Percentiles rank a stretch among this genome's conserved stretches.
These are phyloP conservation scores for Leptobrachium leishanense DNA, from an alignment of 2,113 vertebrate genomes.

Conservation along the genomic window DNA sequence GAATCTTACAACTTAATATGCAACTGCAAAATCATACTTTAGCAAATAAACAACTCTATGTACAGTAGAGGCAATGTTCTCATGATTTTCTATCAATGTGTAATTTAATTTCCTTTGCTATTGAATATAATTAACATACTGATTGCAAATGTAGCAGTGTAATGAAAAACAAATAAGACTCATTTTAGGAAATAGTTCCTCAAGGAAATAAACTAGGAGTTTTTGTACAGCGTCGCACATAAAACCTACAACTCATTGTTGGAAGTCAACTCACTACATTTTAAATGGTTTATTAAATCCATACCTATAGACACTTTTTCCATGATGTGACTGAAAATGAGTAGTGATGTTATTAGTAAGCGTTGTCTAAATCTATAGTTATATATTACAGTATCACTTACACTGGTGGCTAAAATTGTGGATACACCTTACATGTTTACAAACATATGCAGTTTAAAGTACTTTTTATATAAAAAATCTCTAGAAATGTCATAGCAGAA, in stretches of 20 bases:
- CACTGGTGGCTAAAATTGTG: too few species aligned
- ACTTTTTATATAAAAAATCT: too few species aligned
- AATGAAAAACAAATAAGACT: conserved; percentile 50
- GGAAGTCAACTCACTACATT: background rate
- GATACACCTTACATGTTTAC: too few species aligned
- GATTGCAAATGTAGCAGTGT: conserved; percentile 43
- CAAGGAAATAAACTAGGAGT: background rate
- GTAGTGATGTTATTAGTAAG: too few species aligned
- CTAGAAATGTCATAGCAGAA: too few species aligned
- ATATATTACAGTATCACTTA: too few species aligned
- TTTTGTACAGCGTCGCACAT: background rate
- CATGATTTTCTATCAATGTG: conserved; percentile 33
- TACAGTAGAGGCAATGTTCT: conserved; percentile 36
- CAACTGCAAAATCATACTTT: too few species aligned
- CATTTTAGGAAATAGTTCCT: conserved; percentile 48
- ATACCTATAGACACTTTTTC: too few species aligned
- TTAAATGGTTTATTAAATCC: background rate
- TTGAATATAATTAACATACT: conserved; percentile 54
- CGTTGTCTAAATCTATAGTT: too few species aligned
- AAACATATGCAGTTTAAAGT: too few species aligned
- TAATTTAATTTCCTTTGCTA: conserved; percentile 45
- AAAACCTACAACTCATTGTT: background rate
- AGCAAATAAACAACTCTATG: conserved; percentile 10
- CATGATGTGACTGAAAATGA: too few species aligned
- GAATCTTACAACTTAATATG: too few species aligned